A percentile compares a stretch with the other conserved stretches of the same genome.
These are phyloP conservation scores for Herpailurus yagouaroundi DNA, from an alignment of 2,113 vertebrate species.

Conservation along the genomic window DNA sequence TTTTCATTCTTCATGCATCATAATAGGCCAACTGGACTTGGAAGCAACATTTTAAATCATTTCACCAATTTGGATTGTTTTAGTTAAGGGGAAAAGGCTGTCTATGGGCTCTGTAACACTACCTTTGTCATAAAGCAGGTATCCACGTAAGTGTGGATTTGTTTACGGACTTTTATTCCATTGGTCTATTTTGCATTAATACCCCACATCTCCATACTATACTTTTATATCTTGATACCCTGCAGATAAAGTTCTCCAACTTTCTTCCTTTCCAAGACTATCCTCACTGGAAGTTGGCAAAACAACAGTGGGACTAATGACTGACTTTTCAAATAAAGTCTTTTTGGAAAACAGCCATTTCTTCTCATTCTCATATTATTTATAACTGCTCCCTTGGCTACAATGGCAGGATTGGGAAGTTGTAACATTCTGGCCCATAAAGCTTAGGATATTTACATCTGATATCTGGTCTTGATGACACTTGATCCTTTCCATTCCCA, in stretches of 20 bases:
- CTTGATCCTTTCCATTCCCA: not conserved
- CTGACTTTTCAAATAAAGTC: not conserved
- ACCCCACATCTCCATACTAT: not conserved
- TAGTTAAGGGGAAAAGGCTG: not conserved
- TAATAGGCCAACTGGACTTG: slow-evolving; percentile 77
- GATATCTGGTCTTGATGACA: not conserved
- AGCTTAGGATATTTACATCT: not conserved
- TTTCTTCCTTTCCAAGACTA: not conserved
- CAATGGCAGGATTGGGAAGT: not conserved
- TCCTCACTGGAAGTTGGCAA: not conserved
- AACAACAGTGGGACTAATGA: not conserved
- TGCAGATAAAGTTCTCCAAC: not conserved
- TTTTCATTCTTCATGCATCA: slow-evolving; percentile 79
- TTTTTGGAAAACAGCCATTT: not conserved
- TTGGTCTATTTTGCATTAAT: not conserved
- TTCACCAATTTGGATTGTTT: not conserved
- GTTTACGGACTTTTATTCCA: not conserved
- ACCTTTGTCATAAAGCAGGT: not conserved
- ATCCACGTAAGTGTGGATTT: not conserved
- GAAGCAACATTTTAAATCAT: not conserved
- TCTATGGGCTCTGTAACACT: not conserved
- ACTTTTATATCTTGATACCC: not conserved
- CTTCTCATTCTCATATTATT: not conserved
- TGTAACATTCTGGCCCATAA: not conserved
- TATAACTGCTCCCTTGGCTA: not conserved